Evolutionary conservation across 2,888 invertebrate species (phyloP).

Genomic region (Ceratothoa steindachneri): DNA sequence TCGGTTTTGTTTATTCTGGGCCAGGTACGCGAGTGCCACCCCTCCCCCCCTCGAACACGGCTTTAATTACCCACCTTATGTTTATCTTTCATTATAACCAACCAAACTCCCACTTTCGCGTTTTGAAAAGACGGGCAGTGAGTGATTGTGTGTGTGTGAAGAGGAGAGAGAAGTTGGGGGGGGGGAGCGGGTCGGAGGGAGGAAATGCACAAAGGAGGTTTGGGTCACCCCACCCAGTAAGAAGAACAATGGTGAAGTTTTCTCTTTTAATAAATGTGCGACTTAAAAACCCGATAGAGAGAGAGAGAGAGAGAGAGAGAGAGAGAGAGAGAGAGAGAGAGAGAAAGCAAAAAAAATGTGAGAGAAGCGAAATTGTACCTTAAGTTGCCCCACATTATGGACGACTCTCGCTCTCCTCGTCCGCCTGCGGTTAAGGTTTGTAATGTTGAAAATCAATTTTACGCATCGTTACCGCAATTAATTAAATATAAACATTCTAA

Average conservation of each 20-base stretch:
- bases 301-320: background rate
- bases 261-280: conserved; percentile 20
- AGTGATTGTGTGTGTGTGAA: no score
- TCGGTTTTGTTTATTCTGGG: background rate
- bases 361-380: background rate
- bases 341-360: no score
- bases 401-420: conserved; percentile 18
- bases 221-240: conserved; percentile 12
- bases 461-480: conserved; percentile 42
- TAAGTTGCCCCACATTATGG: conserved; percentile 7
- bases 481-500: conserved; percentile 45
- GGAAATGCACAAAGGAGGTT: background rate
- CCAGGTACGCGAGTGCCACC: background rate
- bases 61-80: background rate
- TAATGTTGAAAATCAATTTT: conserved; percentile 43
- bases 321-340: background rate
- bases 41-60: background rate
- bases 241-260: conserved; percentile 34
- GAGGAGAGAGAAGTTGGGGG: no score
- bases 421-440: conserved; percentile 39
- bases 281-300: background rate
- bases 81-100: background rate
- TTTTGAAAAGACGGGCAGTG: no score
- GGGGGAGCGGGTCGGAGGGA: background rate
- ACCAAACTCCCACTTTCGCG: background rate